Conservation (phyloP, 2,888 invertebrate genomes). For the Drosophila meridiana region DNA sequence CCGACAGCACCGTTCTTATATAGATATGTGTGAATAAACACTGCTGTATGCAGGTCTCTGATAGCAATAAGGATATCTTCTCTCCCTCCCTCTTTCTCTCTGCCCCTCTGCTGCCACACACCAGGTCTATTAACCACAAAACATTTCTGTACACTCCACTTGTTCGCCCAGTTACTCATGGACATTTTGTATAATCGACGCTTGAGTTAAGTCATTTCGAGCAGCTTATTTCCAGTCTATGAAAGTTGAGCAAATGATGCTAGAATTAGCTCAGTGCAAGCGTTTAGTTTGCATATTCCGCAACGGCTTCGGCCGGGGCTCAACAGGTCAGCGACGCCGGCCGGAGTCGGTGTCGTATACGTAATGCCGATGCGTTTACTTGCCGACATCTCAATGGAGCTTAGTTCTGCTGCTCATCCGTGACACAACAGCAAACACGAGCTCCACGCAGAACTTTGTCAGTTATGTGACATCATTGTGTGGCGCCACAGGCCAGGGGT, state of each 20-base stretch:
- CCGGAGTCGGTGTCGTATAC: constrained; percentile 31
- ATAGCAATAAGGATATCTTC: no score
- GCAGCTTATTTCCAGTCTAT: background rate
- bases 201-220: background rate
- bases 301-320: no score
- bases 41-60: no score
- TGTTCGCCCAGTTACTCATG: background rate
- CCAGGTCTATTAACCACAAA: background rate
- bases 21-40: no score
- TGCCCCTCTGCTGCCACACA: background rate
- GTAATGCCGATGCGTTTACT: constrained; percentile 35
- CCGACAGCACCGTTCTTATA: no score
- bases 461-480: constrained; percentile 42
- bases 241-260: background rate
- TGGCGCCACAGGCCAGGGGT: constrained; percentile 24
- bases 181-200: background rate
- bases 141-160: background rate
- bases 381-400: constrained; percentile 28
- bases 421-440: constrained; percentile 3
- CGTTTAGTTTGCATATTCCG: background rate
- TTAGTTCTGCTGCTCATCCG: background rate
- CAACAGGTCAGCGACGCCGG: constrained; percentile 4
- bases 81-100: no score
- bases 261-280: background rate
- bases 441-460: constrained; percentile 34